phyloP scores from a whole-genome alignment of 1,140 invertebrate species.

The Dolichoris vasculosae region DNA sequence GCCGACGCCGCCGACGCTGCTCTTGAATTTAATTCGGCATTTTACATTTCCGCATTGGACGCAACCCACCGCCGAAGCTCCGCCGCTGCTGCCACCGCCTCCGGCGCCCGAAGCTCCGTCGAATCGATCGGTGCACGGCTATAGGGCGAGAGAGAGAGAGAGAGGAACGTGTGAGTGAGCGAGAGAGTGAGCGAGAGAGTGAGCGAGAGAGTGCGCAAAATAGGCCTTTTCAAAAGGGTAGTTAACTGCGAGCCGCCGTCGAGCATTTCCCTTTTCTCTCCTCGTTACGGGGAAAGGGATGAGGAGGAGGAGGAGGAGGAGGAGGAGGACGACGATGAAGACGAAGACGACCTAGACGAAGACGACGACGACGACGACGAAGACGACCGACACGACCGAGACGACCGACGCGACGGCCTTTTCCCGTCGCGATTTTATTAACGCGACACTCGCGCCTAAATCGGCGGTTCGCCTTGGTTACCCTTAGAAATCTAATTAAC shows the following conservation, averaged over 20 bases:
- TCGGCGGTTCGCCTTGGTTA: slow-evolving; percentile 25
- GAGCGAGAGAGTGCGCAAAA: neutral
- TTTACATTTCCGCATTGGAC: slow-evolving; percentile 50
- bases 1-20: slow-evolving; percentile 8
- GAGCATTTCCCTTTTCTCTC: slow-evolving; percentile 18
- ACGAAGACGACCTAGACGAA: too few relatives aligned
- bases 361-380: too few relatives aligned
- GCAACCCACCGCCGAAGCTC: slow-evolving; percentile 23
- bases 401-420: neutral
- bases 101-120: slow-evolving; percentile 35
- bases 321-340: too few relatives aligned
- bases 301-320: neutral
- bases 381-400: too few relatives aligned
- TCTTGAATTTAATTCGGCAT: slow-evolving; percentile 46
- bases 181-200: neutral
- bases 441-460: neutral
- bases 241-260: slow-evolving; percentile 43
- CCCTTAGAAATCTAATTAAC: slow-evolving; percentile 29
- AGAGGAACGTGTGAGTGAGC: neutral
- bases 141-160: slow-evolving; percentile 5
- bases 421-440: neutral
- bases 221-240: slow-evolving; percentile 42
- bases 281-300: neutral
- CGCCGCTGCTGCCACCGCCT: slow-evolving; percentile 33
- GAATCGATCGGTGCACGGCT: slow-evolving; percentile 49